phyloP scores from a whole-genome alignment of 1,140 invertebrate species.

The Zaprionus ghesquierei region DNA sequence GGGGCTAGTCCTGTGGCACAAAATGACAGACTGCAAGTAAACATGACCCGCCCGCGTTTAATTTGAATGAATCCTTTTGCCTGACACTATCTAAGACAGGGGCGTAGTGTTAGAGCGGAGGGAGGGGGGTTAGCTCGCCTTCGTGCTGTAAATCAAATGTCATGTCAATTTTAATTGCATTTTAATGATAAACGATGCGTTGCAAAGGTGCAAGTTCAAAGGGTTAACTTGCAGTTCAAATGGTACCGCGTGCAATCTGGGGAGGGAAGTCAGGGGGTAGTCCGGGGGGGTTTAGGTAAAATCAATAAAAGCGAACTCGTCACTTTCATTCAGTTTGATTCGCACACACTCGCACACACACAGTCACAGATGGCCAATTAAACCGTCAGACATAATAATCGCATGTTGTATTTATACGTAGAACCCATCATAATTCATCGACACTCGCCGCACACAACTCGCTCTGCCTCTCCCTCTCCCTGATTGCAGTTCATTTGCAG shows the following conservation, averaged over 20 bases:
- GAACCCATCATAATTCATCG: constrained; percentile 32
- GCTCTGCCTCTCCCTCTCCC: not conserved
- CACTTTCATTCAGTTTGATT: constrained; percentile 63
- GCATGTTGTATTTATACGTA: not conserved
- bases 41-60: constrained; percentile 28
- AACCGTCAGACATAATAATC: constrained; percentile 35
- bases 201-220: constrained; percentile 31
- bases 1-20: not conserved
- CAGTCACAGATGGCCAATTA: constrained; percentile 16
- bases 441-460: constrained; percentile 10
- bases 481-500: constrained; percentile 40
- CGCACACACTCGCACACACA: not conserved
- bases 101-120: not conserved
- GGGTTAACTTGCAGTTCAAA: constrained; percentile 49
- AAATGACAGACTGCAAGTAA: constrained; percentile 41
- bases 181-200: constrained; percentile 70
- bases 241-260: not conserved
- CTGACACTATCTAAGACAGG: not conserved
- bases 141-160: constrained; percentile 67
- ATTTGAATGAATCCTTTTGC: constrained; percentile 25
- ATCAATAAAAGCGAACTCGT: constrained; percentile 46
- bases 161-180: constrained; percentile 74
- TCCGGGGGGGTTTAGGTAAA: not conserved
- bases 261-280: too few relatives aligned
- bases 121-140: not conserved